phyloP scores from a whole-genome alignment of 2,797 vertebrate species.

The Pantherophis vulpinus region DNA sequence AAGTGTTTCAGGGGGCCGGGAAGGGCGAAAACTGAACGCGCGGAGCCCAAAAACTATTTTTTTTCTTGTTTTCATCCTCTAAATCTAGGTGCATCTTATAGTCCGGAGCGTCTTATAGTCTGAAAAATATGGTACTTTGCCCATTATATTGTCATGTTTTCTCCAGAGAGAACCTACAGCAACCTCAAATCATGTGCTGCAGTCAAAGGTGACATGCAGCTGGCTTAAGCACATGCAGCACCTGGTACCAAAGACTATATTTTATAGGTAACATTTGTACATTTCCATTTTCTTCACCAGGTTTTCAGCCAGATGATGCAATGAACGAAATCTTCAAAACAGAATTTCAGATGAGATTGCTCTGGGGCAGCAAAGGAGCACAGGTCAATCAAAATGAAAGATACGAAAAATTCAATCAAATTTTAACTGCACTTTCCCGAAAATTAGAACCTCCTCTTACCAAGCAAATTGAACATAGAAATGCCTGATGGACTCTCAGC shows the following conservation, averaged over 20 bases:
- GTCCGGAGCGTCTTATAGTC: too few species aligned
- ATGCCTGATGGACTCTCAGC: slow-evolving; percentile 19
- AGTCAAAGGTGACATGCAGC: background rate
- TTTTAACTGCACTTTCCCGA: slow-evolving; percentile 91
- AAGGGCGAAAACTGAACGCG: too few species aligned
- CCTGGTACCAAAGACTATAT: background rate
- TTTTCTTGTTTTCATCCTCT: too few species aligned
- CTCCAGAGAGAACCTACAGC: background rate
- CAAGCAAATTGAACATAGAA: slow-evolving; percentile 67
- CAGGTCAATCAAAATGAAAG: slow-evolving; percentile 89
- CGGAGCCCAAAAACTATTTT: too few species aligned
- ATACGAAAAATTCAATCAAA: slow-evolving; percentile 93
- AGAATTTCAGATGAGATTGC: slow-evolving; percentile 93
- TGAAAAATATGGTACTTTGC: too few species aligned
- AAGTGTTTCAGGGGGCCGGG: too few species aligned
- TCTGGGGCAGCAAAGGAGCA: slow-evolving; percentile 96
- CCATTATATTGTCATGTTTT: background rate
- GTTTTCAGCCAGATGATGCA: slow-evolving; percentile 84
- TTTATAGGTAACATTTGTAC: background rate
- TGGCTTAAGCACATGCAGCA: background rate
- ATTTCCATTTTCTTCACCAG: slow-evolving; percentile 68
- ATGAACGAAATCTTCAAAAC: slow-evolving; percentile 93
- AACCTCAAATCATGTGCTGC: background rate
- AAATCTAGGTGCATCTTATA: too few species aligned
- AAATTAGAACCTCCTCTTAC: slow-evolving; percentile 84